These are phyloP conservation scores for Trichonephila inaurata DNA, from an alignment of 1,140 invertebrate genomes.

Conservation along the genomic window DNA sequence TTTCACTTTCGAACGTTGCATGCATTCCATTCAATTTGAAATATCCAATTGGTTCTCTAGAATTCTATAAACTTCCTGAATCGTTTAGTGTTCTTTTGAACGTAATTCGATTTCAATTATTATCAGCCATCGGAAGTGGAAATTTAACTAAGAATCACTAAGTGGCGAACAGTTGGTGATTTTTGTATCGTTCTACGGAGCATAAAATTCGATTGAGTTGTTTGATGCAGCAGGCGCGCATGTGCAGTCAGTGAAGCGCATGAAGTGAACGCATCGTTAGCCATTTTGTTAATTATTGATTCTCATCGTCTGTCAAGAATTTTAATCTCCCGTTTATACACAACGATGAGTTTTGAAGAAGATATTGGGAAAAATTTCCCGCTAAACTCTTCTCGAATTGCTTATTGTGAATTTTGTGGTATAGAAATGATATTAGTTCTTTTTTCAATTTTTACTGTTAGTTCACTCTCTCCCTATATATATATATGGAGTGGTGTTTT, in stretches of 20 bases:
- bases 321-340: not conserved
- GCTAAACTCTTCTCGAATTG: not conserved
- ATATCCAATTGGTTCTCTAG: not conserved
- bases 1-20: not conserved
- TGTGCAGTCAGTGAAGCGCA: conserved; percentile 5
- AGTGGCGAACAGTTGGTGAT: not conserved
- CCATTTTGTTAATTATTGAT: not conserved
- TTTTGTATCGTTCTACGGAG: not conserved
- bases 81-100: not conserved
- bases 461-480: too few species aligned
- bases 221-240: not conserved
- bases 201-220: conserved; percentile 18
- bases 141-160: not conserved
- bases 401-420: not conserved
- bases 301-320: not conserved
- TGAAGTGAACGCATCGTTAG: not conserved
- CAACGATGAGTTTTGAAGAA: not conserved
- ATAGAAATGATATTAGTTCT: too few species aligned
- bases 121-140: not conserved
- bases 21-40: not conserved
- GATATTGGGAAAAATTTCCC: not conserved
- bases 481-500: too few species aligned
- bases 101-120: not conserved
- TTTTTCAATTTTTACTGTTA: not conserved
- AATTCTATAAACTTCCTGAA: not conserved